Base-by-base conservation (phyloP, 2,888 invertebrate species). In the Julus scandinavius region DNA sequence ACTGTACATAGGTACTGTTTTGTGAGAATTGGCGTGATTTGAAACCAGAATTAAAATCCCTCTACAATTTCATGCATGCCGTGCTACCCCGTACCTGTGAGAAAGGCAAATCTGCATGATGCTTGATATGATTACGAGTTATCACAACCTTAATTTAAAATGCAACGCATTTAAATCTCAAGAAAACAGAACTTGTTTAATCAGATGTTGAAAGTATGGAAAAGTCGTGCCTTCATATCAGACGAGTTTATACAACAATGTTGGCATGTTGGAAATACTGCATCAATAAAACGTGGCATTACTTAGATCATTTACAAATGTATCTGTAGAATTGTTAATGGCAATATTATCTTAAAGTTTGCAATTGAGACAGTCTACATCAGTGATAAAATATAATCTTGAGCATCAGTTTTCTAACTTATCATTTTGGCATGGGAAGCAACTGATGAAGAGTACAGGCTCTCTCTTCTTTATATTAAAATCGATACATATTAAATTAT, bases 21-120 rank as follows among this genome's bases (percentile, higher is more conserved):
- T n/a, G 63, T 63, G 63, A 63, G 63, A 63, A 63, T 63, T 63
- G 63, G 20, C 63, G 63, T 20, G 63, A 63, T 63, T 63, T 20
- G n/a, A 63, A 63, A 63, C 20, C 63, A n/a, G 54, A 54, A 54
- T 54, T 54, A 54, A 29, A 54, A 54, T 54, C 54, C 54, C 54
- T 54, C 54, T 54, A 1, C 63, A 63, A 63, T 63, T 63, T 63
- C 63, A 63, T 63, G 63, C 63, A 63, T 63, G 63, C 63, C 2
- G n/a, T 63, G 63, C 17, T 17, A 3, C 54, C 17, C 11, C 54
- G 15, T 54, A 54, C 54, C 54, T 54, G 54, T 54, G 54, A 54
- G 54, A 54, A 63, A n/a, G 63, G 63, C n/a, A 20, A n/a, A 63
- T 63, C 63, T 20, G 1, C 20, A 63, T 63, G 63, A 63, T 20